Conservation (phyloP, 2,888 invertebrate species). For the Hoplodrina blanda region DNA sequence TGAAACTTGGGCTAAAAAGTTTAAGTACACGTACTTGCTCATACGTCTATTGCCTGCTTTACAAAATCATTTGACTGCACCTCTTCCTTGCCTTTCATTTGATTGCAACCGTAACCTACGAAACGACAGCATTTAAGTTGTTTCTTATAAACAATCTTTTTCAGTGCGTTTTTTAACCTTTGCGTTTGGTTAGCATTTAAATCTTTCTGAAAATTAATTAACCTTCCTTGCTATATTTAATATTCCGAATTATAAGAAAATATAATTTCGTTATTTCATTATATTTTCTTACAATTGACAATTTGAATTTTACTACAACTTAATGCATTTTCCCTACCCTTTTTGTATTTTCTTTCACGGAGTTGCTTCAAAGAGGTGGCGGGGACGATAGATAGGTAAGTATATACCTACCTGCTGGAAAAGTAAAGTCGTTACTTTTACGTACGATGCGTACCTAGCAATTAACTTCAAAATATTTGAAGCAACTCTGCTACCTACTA, state of each 20-base stretch:
- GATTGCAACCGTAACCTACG: conserved; percentile 7
- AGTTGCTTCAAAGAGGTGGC: conserved; percentile 10
- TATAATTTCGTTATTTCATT: no score
- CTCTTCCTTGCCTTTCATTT: conserved; percentile 16
- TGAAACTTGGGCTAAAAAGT: not conserved
- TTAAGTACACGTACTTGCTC: not conserved
- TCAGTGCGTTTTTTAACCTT: conserved; percentile 25
- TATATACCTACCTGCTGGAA: not conserved
- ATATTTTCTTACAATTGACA: not conserved
- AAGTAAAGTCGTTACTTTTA: no score
- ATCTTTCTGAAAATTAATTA: not conserved
- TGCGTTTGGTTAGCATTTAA: conserved; percentile 53
- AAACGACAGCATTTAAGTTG: not conserved
- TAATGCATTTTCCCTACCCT: conserved; percentile 16
- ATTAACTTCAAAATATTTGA: not conserved
- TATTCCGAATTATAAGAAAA: no score
- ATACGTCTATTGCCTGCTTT: no score
- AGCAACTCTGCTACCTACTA: conserved; percentile 21
- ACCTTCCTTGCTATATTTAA: not conserved
- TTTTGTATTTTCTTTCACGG: conserved; percentile 28
- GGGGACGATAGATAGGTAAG: no score
- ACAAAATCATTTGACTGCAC: conserved; percentile 22
- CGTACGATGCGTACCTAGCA: no score
- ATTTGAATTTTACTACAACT: conserved; percentile 9
- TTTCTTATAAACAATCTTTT: not conserved